phyloP scores from a whole-genome alignment of 2,888 invertebrate genomes.

The Acanthococcus lagerstroemiae region DNA sequence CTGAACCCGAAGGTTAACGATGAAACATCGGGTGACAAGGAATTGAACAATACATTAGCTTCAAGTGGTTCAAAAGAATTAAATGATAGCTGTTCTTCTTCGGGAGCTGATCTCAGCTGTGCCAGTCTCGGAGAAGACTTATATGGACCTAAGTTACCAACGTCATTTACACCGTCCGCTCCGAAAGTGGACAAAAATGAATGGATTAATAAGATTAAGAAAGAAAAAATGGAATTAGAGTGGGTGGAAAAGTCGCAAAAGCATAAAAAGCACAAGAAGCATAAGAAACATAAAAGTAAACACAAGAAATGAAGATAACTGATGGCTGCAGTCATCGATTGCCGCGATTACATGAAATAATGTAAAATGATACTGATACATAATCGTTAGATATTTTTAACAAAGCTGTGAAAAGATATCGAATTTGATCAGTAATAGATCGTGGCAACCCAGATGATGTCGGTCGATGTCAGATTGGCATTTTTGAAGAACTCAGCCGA shows the following conservation, averaged over 20 bases:
- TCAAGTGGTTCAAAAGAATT: background rate
- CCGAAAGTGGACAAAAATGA: background rate
- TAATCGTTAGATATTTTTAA: too few relatives aligned
- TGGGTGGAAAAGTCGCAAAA: conserved; percentile 22
- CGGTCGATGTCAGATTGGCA: too few relatives aligned
- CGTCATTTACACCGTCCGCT: background rate
- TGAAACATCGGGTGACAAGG: background rate
- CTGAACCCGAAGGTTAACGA: background rate
- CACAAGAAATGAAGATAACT: background rate
- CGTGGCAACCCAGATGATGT: too few relatives aligned
- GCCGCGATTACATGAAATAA: too few relatives aligned
- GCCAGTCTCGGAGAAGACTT: background rate
- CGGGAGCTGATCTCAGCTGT: too few relatives aligned
- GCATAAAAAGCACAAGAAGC: conserved; percentile 15
- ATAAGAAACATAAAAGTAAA: conserved; percentile 13
- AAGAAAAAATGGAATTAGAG: background rate
- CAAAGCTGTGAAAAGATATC: too few relatives aligned
- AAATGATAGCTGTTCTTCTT: background rate
- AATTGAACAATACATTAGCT: background rate
- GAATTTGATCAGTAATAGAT: too few relatives aligned
- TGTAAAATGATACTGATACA: too few relatives aligned
- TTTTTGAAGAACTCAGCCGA: too few relatives aligned
- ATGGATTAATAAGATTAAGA: background rate
- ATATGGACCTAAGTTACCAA: conserved; percentile 1
- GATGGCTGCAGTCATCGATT: too few relatives aligned